Conservation (phyloP, 1,140 invertebrate genomes). For the Procambarus clarkii region DNA sequence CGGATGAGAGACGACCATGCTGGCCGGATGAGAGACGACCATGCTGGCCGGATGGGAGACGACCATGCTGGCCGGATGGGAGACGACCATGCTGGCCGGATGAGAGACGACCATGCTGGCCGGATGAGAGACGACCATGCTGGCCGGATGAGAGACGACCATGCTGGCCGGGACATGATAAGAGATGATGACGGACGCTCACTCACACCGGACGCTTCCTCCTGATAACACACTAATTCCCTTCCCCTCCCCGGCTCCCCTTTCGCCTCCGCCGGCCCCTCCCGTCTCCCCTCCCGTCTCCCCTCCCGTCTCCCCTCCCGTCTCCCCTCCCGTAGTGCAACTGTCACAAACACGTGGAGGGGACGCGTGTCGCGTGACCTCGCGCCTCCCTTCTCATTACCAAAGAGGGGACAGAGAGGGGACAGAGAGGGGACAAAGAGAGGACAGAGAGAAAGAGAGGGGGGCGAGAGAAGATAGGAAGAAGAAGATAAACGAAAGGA, state of each 20-base stretch:
- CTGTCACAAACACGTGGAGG: conserved; percentile 42
- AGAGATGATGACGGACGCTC: background rate
- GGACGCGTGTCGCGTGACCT: conserved; percentile 31
- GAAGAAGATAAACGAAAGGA: background rate
- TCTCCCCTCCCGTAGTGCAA: background rate
- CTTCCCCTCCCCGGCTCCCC: background rate
- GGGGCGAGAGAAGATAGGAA: conserved; percentile 2
- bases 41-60: too few relatives aligned
- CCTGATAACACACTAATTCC: too few relatives aligned
- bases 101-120: too few relatives aligned
- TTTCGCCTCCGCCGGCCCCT: background rate
- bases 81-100: too few relatives aligned
- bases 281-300: background rate
- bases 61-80: too few relatives aligned
- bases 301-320: background rate
- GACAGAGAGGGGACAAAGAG: background rate
- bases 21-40: too few relatives aligned
- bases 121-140: too few relatives aligned
- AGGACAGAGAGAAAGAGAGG: background rate
- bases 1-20: too few relatives aligned
- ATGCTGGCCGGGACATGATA: background rate
- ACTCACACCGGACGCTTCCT: too few relatives aligned
- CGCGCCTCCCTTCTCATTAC: conserved; percentile 1
- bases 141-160: too few relatives aligned
- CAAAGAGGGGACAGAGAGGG: background rate